Base-by-base conservation (phyloP, 2,888 invertebrate species). In the Lucinisca nassula region DNA sequence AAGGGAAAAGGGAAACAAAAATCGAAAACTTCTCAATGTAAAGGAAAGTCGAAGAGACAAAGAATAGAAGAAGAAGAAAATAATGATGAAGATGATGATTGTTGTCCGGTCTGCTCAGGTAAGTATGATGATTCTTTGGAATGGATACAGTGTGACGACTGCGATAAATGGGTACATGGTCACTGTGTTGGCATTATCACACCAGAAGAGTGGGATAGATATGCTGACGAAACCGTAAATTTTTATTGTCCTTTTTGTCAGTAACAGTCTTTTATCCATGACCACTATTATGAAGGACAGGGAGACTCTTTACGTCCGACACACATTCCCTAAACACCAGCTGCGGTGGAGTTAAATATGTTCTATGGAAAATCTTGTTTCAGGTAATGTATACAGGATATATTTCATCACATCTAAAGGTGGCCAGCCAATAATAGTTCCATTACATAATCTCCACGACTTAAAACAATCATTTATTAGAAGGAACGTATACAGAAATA, bases 91-190 rank as follows among this genome's bases (percentile, higher is more conserved):
- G n/a, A 38, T 27, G n/a, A n/a, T n/a, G 30, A 37, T 32, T 24
- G 21, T 45, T 79, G 79, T 38, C 14, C 30, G 14, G 35, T 67
- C 40, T 79, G 79, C 38, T 70, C 38, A 4, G 27, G 37, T 79
- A n/a, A 72, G 79, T 79, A n/a, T 79, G 79, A 79, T 32, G 45
- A 79, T 35, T 72, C 49, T 3, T 32, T 32, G 0, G 70, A 79
- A 32, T 72, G 73, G 73, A 80, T 80, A 35, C 72, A 72, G 38
- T 73, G 73, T 21, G 79, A 80, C n/a, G 35, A 49, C 17, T 80
- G 79, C 37, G 72, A 80, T 37, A 73, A 80, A 51, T 80, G 79
- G 72, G 55, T 80, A 12, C 79, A 80, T 49, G 73, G 79, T 51
- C 8, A 38, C 4, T 80, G 72, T 38, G 79, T 45, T 38, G 73